Base-by-base conservation (phyloP, 1,140 invertebrate genomes). In the Drosophila parabipectinata region DNA sequence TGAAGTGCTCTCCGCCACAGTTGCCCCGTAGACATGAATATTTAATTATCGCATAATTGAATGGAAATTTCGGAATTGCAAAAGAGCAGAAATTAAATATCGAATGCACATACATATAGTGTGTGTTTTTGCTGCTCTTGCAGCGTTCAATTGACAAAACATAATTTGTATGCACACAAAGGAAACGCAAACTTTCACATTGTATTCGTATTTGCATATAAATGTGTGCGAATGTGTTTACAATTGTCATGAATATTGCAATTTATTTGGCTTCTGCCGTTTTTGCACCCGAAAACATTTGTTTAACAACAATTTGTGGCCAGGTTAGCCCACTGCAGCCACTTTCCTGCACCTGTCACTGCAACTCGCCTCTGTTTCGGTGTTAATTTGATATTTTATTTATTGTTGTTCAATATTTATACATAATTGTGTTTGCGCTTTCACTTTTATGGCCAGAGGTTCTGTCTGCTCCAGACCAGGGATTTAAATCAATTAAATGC, bases 381-480 rank as follows among this genome's bases (percentile, higher is more conserved):
- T 87, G 83, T 83, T 88, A 87, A 88, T 88, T 88, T 88, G 72
- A 88, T 88, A 88, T 88, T 88, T 88, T 88, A 88, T 88, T 88
- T 88, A 87, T 87, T 78, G 72, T 77, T 79, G 56, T 88, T 74
- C 75, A 83, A 88, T 88, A 87, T 87, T 88, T 82, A 88, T 79
- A 73, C 63, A 75, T 83, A 79, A 83, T 88, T 79, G 72, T 83
- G 76, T 88, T 87, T 88, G 54, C 59, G 51, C 66, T 68, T 66
- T 77, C 72, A 76, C 55, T 76, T 68, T 60, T 68, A 60, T 34
- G 63, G n/a, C 52, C 64, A 37, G 51, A 37, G n/a, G 53, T 41
- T n/a, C 54, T 76, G 72, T 60, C 63, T 56, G 64, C 44, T 62
- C 14, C 53, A 47, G 56, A 55, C 69, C 21, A 55, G 39, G 26